A percentile compares a stretch with the other conserved stretches of the same genome.
These are phyloP conservation scores for Ornithorhynchus anatinus DNA, from an alignment of 2,113 vertebrate genomes.

Conservation along the genomic window DNA sequence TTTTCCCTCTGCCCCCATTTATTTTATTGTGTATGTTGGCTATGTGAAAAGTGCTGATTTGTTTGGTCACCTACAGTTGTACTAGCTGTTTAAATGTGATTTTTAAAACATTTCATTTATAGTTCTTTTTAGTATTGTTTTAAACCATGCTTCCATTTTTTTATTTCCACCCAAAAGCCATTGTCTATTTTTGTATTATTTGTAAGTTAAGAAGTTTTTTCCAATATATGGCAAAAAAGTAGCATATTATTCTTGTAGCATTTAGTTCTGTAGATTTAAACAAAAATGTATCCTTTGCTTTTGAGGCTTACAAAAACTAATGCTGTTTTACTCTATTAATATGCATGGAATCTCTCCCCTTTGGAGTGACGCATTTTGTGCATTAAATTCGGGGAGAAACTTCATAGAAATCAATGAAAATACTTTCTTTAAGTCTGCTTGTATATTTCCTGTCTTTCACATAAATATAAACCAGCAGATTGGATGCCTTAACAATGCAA, in stretches of 20 bases:
- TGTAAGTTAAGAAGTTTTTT: conserved; percentile 94
- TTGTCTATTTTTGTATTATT: conserved; percentile 99
- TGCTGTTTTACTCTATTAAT: conserved; percentile 94
- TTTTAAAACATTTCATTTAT: conserved; percentile 84
- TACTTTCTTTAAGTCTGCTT: conserved; percentile 93
- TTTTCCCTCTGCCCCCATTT: conserved; percentile 71
- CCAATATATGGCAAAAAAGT: conserved; percentile 92
- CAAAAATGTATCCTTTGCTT: conserved; percentile 91
- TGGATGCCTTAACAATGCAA: conserved; percentile 99
- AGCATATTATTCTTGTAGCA: conserved; percentile 96
- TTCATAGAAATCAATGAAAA: conserved; percentile 85
- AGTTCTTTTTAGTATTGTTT: conserved; percentile 84
- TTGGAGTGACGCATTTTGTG: conserved; percentile 86
- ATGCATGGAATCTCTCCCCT: conserved; percentile 92
- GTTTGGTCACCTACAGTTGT: conserved; percentile 86
- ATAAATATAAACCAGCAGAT: conserved; percentile 99
- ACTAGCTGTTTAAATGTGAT: conserved; percentile 92
- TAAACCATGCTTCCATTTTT: conserved; percentile 88
- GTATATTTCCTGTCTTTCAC: conserved; percentile 91
- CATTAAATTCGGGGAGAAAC: conserved; percentile 85
- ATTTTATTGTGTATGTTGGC: conserved; percentile 93
- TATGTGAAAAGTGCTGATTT: conserved; percentile 88
- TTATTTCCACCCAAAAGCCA: conserved; percentile 86
- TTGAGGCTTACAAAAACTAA: conserved; percentile 86
- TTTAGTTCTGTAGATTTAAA: conserved; percentile 94